Evolutionary conservation across 2,797 vertebrate species (phyloP).

Genomic region (Gambelia wislizenii): DNA sequence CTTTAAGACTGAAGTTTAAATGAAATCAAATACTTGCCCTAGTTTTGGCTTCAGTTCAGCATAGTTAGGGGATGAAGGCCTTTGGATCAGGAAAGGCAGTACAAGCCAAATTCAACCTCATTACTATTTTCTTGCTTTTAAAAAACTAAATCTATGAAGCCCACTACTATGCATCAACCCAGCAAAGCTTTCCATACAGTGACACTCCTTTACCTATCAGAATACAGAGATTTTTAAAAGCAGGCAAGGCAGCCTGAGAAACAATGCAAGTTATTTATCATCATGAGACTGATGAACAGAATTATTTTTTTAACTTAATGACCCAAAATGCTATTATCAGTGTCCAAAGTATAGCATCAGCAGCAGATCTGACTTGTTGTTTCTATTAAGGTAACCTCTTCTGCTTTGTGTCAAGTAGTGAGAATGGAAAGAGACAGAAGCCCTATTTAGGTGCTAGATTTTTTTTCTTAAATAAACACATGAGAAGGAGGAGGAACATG

Average conservation of each 20-base stretch:
- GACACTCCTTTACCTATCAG: neutral
- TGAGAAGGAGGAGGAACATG: no score
- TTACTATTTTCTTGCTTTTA: no score
- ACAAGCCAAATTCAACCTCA: neutral
- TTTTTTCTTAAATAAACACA: no score
- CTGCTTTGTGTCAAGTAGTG: conserved; percentile 53
- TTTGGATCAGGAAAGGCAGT: neutral
- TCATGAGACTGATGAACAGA: conserved; percentile 22
- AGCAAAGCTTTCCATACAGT: neutral
- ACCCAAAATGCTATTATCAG: conserved; percentile 52
- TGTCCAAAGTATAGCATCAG: conserved; percentile 52
- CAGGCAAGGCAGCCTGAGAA: conserved; percentile 11
- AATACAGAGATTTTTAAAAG: neutral
- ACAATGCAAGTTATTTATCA: conserved; percentile 23
- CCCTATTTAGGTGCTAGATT: no score
- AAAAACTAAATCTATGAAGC: neutral
- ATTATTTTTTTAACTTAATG: conserved; percentile 49
- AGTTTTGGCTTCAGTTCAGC: neutral
- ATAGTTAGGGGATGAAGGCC: neutral
- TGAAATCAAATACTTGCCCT: neutral
- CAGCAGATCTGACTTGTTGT: conserved; percentile 52
- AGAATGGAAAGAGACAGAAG: conserved; percentile 58
- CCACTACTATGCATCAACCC: neutral
- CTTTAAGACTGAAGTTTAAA: neutral
- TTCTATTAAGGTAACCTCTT: conserved; percentile 67